These are phyloP conservation scores for Hymenochirus boettgeri DNA, from an alignment of 2,113 vertebrate genomes.

Conservation along the genomic window DNA sequence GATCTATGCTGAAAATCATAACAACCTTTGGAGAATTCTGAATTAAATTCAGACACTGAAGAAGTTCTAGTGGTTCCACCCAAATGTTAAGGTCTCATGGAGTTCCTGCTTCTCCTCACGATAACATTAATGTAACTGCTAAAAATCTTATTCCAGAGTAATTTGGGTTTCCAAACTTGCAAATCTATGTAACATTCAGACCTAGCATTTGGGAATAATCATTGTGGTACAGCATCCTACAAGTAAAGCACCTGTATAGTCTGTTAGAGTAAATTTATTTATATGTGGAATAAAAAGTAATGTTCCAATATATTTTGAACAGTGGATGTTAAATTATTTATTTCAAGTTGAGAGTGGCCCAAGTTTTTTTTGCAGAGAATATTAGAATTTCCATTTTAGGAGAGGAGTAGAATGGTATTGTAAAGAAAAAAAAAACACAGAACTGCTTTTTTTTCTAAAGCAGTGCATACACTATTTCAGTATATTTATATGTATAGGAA, in stretches of 20 bases:
- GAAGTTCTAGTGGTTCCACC: too few relatives aligned
- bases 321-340: slow-evolving; percentile 24
- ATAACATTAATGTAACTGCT: not conserved
- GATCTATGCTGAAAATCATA: too few relatives aligned
- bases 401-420: not conserved
- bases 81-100: too few relatives aligned
- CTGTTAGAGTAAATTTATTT: slow-evolving; percentile 7
- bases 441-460: too few relatives aligned
- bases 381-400: slow-evolving; percentile 31
- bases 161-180: not conserved
- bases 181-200: slow-evolving; percentile 11
- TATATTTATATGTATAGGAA: too few relatives aligned
- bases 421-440: not conserved
- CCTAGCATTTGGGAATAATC: slow-evolving; percentile 1
- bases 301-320: slow-evolving; percentile 18
- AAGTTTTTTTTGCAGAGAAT: slow-evolving; percentile 15
- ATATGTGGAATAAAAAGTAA: not conserved
- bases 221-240: slow-evolving; percentile 5
- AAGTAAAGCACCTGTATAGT: slow-evolving; percentile 18
- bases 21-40: too few relatives aligned
- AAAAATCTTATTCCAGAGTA: not conserved
- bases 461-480: too few relatives aligned
- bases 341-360: not conserved
- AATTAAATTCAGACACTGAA: too few relatives aligned
- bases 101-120: too few relatives aligned